Evolutionary conservation across 2,113 vertebrate genomes (phyloP), one percentile per base, ranked within the genome.

Genomic region (Podarcis muralis): DNA sequence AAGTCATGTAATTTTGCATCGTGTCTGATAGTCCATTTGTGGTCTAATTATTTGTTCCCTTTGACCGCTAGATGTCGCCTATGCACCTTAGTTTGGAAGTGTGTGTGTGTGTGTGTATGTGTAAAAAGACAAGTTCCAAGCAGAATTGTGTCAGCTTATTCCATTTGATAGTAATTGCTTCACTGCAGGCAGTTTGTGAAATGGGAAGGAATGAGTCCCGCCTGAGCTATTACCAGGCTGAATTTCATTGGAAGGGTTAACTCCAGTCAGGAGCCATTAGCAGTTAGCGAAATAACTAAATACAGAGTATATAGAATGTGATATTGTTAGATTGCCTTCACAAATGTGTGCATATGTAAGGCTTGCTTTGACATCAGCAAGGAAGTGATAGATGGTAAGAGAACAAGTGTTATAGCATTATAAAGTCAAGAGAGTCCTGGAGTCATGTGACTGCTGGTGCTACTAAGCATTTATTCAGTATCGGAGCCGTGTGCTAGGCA

Each of bases 31-130:
- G 23, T 4, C 6, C 3, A 4, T 66, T 11, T 15, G 78, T 11
- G 62, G 13, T 6, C 48, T 77, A 79, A 65, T 35, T 22, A 40
- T 77, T 78, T 13, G 20, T 79, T 3, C 0, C 1, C 1, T 0
- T 9, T 68, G 72, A 3, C 91, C 94, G 35, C 90, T 0, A 81
- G 94, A 75, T 92, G 95, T 94, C 91, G 82, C 75, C 0, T 84
- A 8, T 0, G 84, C 85, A 35, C 95, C 3, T 72, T 25, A 0
- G 0, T 88, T 62, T 9, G 68, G 1, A 32, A 4, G 1, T 0
- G 15, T 0, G 12, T 62, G 59, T 59, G 57, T 59, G 59, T 18
- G 57, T 57, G 57, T 57, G 57, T 59, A 13, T 20, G 3, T 15
- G 13, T 15, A 62, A 2, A 12, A 0, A 0, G 0, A 37, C 5